phyloP scores from a whole-genome alignment of 2,888 invertebrate genomes.

The Pachymerium ferrugineum region DNA sequence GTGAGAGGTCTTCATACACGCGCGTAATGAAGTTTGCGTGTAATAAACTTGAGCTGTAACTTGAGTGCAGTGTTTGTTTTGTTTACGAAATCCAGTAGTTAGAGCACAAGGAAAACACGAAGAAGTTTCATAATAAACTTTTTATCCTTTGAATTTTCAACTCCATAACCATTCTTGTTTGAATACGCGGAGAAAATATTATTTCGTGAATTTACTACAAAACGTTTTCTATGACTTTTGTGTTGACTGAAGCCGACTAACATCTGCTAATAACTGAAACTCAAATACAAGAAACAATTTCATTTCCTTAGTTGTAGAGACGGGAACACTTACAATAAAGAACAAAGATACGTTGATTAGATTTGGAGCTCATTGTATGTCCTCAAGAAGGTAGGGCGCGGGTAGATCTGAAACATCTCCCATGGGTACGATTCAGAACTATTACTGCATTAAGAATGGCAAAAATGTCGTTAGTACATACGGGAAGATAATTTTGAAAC shows the following conservation, averaged over 20 bases:
- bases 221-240: background rate
- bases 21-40: background rate
- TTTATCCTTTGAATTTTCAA: too few relatives aligned
- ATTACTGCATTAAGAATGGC: conserved; percentile 10
- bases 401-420: conserved; percentile 6
- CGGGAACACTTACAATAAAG: conserved; percentile 7
- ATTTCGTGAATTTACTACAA: too few relatives aligned
- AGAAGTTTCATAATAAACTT: too few relatives aligned
- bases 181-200: too few relatives aligned
- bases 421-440: background rate
- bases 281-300: conserved; percentile 2
- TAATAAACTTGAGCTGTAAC: background rate
- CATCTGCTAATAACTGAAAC: background rate
- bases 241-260: background rate
- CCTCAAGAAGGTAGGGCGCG: background rate
- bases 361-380: conserved; percentile 4
- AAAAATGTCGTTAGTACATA: background rate
- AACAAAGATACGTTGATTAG: conserved; percentile 11
- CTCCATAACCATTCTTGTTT: too few relatives aligned
- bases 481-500: too few relatives aligned
- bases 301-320: background rate
- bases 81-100: background rate
- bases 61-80: background rate
- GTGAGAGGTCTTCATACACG: background rate
- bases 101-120: too few relatives aligned